Conservation (phyloP, 2,797 vertebrate genomes). For the Spea hammondii region DNA sequence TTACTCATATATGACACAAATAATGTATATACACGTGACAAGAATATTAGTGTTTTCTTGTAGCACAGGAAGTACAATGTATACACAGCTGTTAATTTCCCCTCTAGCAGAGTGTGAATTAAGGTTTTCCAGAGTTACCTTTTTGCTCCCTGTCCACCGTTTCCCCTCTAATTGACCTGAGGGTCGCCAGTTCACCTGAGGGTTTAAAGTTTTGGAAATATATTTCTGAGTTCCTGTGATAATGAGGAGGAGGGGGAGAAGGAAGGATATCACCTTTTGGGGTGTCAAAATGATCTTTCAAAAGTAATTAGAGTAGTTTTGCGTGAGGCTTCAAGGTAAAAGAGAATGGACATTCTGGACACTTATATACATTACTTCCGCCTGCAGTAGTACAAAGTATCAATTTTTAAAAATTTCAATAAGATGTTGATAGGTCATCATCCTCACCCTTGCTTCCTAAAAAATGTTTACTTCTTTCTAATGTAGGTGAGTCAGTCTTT, state of each 20-base stretch:
- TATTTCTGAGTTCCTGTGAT: not conserved
- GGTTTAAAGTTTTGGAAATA: not conserved
- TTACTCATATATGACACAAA: not conserved
- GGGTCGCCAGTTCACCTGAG: not conserved
- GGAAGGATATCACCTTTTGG: not conserved
- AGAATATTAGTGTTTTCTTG: not conserved
- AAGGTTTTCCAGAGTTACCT: not conserved
- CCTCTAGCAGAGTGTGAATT: slow-evolving; percentile 3
- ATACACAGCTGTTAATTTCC: not conserved
- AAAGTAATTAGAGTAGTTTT: slow-evolving; percentile 48
- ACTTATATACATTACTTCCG: slow-evolving; percentile 58
- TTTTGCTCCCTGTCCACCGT: not conserved
- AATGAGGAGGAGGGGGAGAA: not conserved
- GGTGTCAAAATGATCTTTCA: slow-evolving; percentile 51
- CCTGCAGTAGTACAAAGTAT: slow-evolving; percentile 13
- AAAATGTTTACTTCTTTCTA: not conserved
- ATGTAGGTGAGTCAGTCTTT: not conserved
- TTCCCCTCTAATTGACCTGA: not conserved
- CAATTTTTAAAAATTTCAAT: slow-evolving; percentile 34
- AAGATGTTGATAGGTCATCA: slow-evolving; percentile 24
- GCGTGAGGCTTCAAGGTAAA: slow-evolving; percentile 34
- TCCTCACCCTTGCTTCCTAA: not conserved
- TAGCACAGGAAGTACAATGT: not conserved
- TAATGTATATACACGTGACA: not conserved
- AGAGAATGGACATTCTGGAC: slow-evolving; percentile 48